Percentiles rank a stretch among this genome's conserved stretches.
These are phyloP conservation scores for Protonemura montana DNA, from an alignment of 2,888 invertebrate species.

Conservation along the genomic window DNA sequence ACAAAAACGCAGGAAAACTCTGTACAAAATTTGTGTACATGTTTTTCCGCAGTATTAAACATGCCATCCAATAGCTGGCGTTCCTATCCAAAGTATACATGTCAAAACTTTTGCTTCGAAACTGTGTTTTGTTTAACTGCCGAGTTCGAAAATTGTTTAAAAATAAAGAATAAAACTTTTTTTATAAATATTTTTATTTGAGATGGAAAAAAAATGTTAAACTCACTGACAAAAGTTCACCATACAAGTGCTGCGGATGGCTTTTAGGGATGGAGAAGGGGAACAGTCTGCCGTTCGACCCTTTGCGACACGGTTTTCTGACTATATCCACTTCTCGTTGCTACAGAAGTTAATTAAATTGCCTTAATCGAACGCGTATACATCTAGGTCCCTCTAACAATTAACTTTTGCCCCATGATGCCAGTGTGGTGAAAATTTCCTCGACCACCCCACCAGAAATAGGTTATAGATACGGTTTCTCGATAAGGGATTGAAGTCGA, in stretches of 20 bases:
- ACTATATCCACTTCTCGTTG: background rate
- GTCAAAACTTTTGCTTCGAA: background rate
- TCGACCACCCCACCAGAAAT: background rate
- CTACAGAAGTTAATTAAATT: background rate
- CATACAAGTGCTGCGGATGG: background rate
- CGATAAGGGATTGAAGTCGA: background rate
- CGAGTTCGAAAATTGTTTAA: background rate
- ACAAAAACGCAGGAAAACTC: background rate
- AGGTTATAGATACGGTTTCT: background rate
- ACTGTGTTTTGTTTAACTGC: background rate
- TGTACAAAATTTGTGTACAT: background rate
- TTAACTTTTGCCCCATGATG: background rate
- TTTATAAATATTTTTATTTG: background rate
- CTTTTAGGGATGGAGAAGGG: background rate
- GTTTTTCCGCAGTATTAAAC: background rate
- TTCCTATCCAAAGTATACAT: background rate
- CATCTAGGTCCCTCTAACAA: background rate
- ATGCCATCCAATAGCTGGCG: background rate
- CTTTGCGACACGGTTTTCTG: constrained; percentile 9
- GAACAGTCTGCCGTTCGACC: background rate
- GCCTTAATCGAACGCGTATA: background rate
- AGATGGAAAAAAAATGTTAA: background rate
- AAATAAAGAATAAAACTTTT: background rate
- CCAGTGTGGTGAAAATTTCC: background rate
- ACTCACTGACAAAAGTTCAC: background rate